Conservation (phyloP, 2,113 vertebrate genomes). For the Eptatretus burgeri region DNA sequence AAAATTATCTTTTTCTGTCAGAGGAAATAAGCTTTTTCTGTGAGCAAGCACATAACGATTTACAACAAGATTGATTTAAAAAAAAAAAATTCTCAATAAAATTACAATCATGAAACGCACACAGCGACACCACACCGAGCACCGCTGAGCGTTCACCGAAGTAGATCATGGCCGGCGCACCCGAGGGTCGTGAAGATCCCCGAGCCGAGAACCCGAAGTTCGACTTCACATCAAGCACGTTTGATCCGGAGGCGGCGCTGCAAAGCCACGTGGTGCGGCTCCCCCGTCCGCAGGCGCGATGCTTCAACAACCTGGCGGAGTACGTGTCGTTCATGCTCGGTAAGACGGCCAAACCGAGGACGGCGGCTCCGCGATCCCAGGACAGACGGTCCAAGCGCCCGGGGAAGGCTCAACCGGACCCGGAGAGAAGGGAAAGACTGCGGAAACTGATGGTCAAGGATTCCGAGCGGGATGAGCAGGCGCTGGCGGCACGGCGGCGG, state of each 20-base stretch:
- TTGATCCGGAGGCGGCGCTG: conserved; percentile 44
- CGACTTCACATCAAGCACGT: conserved; percentile 40
- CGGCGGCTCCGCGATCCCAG: background rate
- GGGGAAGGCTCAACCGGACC: conserved; percentile 14
- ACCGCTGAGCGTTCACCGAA: no score
- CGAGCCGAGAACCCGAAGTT: conserved; percentile 12
- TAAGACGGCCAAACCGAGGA: conserved; percentile 5
- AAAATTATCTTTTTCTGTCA: no score
- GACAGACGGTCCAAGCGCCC: conserved; percentile 15
- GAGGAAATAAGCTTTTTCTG: no score
- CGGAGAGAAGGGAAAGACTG: conserved; percentile 35
- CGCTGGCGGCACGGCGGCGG: conserved; percentile 11
- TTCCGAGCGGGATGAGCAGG: conserved; percentile 12
- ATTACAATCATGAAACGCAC: no score
- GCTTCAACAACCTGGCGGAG: conserved; percentile 58
- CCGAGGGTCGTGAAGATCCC: no score
- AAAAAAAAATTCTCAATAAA: no score
- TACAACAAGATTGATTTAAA: no score
- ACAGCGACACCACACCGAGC: no score
- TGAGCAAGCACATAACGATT: no score
- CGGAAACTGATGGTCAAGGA: conserved; percentile 37
- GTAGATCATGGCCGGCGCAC: no score
- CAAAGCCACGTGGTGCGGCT: conserved; percentile 28
- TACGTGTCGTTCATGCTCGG: conserved; percentile 49
- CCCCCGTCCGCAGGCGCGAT: conserved; percentile 37